A percentile compares a stretch with the other conserved stretches of the same genome.
Conservation (phyloP, 2,888 invertebrate genomes). For the Himalopsyche tibetana region DNA sequence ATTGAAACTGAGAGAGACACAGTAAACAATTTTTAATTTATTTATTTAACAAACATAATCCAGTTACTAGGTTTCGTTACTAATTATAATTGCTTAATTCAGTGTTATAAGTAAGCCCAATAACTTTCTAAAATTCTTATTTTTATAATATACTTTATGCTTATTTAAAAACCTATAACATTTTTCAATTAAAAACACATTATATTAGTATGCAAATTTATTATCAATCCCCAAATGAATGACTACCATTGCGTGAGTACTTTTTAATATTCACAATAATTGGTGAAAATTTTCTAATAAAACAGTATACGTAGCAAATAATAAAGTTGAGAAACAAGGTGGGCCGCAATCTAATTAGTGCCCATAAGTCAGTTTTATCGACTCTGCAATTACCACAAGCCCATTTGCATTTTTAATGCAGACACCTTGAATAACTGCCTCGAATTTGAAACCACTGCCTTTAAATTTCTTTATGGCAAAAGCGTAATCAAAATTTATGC, state of each 20-base stretch:
- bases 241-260: constrained; percentile 1
- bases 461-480: constrained; percentile 29
- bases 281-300: constrained; percentile 23
- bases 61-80: too few relatives aligned
- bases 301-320: constrained; percentile 24
- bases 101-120: too few relatives aligned
- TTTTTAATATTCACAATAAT: neutral
- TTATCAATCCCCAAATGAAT: too few relatives aligned
- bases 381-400: constrained; percentile 44
- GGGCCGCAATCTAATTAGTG: constrained; percentile 58
- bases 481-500: constrained; percentile 30
- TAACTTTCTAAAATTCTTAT: too few relatives aligned
- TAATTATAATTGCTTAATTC: too few relatives aligned
- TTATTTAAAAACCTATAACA: too few relatives aligned
- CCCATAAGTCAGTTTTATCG: constrained; percentile 59
- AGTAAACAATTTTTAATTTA: too few relatives aligned
- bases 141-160: too few relatives aligned
- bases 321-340: constrained; percentile 47
- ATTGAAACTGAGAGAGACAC: too few relatives aligned
- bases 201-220: too few relatives aligned
- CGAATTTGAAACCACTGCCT: constrained; percentile 19
- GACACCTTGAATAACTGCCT: constrained; percentile 34
- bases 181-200: too few relatives aligned
- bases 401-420: constrained; percentile 43
- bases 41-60: too few relatives aligned